Evolutionary conservation across 2,113 vertebrate genomes (phyloP).

Genomic region (Pollimyrus isidori): DNA sequence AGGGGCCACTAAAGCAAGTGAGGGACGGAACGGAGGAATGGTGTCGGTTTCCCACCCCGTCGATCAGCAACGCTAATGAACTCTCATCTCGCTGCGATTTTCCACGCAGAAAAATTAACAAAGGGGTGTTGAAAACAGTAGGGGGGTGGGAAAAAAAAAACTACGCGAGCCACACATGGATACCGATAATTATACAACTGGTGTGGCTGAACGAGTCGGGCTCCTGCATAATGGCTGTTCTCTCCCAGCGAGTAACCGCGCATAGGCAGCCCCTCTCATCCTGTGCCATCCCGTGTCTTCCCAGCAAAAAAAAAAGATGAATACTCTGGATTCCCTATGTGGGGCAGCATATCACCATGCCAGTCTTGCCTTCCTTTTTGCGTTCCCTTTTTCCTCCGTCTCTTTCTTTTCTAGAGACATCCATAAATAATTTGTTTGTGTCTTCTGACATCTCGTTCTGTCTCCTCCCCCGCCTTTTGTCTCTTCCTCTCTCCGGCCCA

Average conservation of each 20-base stretch:
- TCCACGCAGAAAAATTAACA: background rate
- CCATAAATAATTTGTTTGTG: constrained; percentile 15
- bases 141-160: background rate
- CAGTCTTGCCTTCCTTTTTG: background rate
- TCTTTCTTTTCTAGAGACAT: constrained; percentile 2
- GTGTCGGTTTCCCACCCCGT: background rate
- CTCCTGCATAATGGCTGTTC: background rate
- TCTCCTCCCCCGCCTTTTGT: background rate
- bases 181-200: background rate
- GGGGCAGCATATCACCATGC: background rate
- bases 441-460: background rate
- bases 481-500: constrained; percentile 9
- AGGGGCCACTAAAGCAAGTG: background rate
- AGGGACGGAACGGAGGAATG: background rate
- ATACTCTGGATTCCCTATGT: background rate
- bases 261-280: background rate
- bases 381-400: background rate
- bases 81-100: background rate
- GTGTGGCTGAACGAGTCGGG: background rate
- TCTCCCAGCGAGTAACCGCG: background rate
- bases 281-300: background rate
- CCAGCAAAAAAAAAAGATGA: background rate
- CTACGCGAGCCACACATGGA: background rate
- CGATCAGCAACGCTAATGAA: background rate
- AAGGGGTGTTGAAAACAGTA: background rate